phyloP scores from a whole-genome alignment of 2,888 invertebrate species.

The Trypoxylon attenuatum region DNA sequence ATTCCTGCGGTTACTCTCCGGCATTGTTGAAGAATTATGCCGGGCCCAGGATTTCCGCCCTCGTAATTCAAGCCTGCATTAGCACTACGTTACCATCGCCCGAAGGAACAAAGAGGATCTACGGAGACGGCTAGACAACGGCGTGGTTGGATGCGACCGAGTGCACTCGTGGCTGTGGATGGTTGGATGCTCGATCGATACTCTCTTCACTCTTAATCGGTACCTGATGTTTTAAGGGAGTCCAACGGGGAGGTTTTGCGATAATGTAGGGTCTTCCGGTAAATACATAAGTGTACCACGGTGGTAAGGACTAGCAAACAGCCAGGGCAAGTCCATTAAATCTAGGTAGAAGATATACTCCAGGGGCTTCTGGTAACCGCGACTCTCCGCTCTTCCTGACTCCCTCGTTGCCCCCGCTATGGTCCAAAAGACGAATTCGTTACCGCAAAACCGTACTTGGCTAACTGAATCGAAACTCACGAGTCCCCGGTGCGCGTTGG shows the following conservation, averaged over 20 bases:
- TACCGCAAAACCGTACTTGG: constrained; percentile 18
- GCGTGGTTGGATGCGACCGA: neutral
- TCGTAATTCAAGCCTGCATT: neutral
- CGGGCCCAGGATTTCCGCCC: neutral
- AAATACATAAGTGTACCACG: constrained; percentile 6
- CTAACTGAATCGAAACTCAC: constrained; percentile 4
- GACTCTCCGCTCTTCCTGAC: constrained; percentile 2
- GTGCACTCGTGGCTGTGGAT: too few relatives aligned
- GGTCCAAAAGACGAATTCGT: constrained; percentile 17
- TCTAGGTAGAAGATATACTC: constrained; percentile 6
- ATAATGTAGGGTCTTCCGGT: neutral
- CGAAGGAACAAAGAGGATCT: too few relatives aligned
- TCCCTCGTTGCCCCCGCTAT: neutral
- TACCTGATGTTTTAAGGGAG: too few relatives aligned
- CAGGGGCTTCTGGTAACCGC: neutral
- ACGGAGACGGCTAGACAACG: too few relatives aligned
- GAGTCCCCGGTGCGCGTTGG: too few relatives aligned
- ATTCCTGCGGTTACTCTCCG: neutral
- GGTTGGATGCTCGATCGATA: too few relatives aligned
- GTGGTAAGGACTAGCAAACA: constrained; percentile 27
- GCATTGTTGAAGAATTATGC: neutral
- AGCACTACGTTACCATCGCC: neutral
- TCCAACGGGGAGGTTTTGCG: too few relatives aligned
- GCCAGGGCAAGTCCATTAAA: constrained; percentile 27
- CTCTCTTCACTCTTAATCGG: too few relatives aligned